Evolutionary conservation across 2,797 vertebrate genomes (phyloP), one percentile per base, ranked within the genome.

Genomic region (Eleutherodactylus coqui): DNA sequence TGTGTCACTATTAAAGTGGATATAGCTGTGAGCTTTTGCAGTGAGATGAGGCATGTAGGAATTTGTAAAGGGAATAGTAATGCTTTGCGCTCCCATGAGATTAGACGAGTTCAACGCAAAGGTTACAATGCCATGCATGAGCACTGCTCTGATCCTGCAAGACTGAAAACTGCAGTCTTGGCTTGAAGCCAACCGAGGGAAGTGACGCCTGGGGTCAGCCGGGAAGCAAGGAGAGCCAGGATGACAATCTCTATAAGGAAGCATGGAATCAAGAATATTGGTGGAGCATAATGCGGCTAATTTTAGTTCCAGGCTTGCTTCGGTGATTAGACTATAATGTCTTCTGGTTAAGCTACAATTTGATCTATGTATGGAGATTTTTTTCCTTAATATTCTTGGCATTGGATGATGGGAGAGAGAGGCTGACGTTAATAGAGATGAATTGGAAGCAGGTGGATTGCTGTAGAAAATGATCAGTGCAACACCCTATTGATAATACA

Each of bases 1-100:
- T 87, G 82, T 84, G 82, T 84, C 86, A 47, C 86, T 64, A 64
- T 83, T 79, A 80, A 38, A 75, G 67, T 16, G 55, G n/a, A 87
- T 80, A 64, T 75, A 73, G 80, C 86, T 87, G 80, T 78, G 82
- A 77, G 79, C 51, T 17, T n/a, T 55, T 79, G 53, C 75, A 51
- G 49, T 51, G 76, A 84, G 82, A 87, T 73, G 82, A 84, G 82
- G 36, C 82, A 67, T 87, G 82, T 47, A 79, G 75, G 51, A 73
- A 53, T 80, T 49, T 60, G 69, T 78, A 67, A 10, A 73, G 75
- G 21, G 79, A 84, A 86, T 58, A 64, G 43, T 38, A 79, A 84
- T 45, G 82, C 70, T 62, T 10, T 73, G 62, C 36, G 24, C 75
- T 87, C 75, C 86, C 81, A 67, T 2, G 76, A 51, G 86, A 79